Conservation (phyloP, 2,888 invertebrate species). For the Pollenia amentaria region DNA sequence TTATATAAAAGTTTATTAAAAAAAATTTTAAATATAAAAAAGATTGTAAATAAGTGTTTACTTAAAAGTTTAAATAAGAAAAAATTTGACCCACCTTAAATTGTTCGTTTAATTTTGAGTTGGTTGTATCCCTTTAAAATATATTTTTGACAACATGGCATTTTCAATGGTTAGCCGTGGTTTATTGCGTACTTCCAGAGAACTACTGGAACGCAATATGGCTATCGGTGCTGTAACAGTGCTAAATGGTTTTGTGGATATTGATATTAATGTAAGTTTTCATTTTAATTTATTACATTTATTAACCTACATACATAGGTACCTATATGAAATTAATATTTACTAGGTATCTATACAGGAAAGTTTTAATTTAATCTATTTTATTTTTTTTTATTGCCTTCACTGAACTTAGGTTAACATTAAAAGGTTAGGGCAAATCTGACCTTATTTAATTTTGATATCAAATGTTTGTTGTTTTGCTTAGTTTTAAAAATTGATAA, state of each 20-base stretch:
- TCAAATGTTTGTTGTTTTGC: neutral
- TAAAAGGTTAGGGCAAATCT: neutral
- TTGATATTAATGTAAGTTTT: slow-evolving; percentile 74
- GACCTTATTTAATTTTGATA: neutral
- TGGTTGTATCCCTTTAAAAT: neutral
- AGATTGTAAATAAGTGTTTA: neutral
- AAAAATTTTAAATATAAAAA: slow-evolving; percentile 9
- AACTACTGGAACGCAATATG: slow-evolving; percentile 81
- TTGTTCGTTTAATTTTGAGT: neutral
- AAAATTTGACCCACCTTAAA: slow-evolving; percentile 30
- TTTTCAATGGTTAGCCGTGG: slow-evolving; percentile 80
- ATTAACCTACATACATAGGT: too few species aligned
- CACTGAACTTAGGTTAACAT: neutral
- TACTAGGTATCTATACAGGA: too few species aligned
- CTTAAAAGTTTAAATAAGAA: neutral
- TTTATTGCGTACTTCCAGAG: slow-evolving; percentile 81
- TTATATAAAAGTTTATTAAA: neutral
- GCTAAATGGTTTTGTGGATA: slow-evolving; percentile 72
- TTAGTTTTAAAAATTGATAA: slow-evolving; percentile 10
- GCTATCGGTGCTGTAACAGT: slow-evolving; percentile 76
- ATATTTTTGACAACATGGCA: slow-evolving; percentile 75
- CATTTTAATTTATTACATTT: too few species aligned
- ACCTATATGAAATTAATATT: too few species aligned
- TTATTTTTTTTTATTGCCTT: neutral
- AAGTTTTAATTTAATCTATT: neutral